phyloP scores from a whole-genome alignment of 1,140 invertebrate genomes.

The Dermatophagoides farinae region DNA sequence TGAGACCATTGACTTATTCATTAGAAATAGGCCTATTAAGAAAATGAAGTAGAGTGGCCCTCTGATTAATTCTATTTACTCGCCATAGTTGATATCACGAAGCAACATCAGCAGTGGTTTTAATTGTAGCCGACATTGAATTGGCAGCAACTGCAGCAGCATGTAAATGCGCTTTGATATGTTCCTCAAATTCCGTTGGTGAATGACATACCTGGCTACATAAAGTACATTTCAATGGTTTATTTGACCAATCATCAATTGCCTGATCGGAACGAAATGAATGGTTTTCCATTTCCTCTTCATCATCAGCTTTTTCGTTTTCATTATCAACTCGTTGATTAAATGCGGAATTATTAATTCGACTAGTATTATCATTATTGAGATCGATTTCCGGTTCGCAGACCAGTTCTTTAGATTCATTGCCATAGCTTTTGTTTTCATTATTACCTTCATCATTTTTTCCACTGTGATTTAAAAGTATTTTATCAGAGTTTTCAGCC shows the following conservation, averaged over 20 bases:
- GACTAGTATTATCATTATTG: background rate
- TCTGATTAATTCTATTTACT: too few species aligned
- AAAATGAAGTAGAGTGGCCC: too few species aligned
- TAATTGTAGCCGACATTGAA: background rate
- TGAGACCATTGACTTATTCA: too few species aligned
- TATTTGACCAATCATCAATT: background rate
- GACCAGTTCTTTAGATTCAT: background rate
- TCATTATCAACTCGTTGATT: background rate
- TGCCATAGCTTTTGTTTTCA: background rate
- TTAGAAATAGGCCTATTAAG: too few species aligned
- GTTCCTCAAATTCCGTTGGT: conserved; percentile 25
- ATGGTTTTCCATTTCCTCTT: background rate
- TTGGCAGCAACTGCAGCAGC: background rate
- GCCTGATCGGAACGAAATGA: background rate
- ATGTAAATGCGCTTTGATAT: conserved; percentile 24
- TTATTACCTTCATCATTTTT: background rate
- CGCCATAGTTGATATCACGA: too few species aligned
- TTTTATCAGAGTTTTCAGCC: background rate
- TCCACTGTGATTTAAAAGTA: background rate
- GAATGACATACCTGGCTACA: conserved; percentile 27
- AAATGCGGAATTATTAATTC: background rate
- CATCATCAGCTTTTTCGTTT: background rate
- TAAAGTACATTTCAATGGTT: conserved; percentile 23
- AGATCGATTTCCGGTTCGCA: conserved; percentile 3
- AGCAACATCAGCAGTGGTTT: too few species aligned